Evolutionary conservation across 2,113 vertebrate species (phyloP).

Genomic region (Tragelaphus scriptus): DNA sequence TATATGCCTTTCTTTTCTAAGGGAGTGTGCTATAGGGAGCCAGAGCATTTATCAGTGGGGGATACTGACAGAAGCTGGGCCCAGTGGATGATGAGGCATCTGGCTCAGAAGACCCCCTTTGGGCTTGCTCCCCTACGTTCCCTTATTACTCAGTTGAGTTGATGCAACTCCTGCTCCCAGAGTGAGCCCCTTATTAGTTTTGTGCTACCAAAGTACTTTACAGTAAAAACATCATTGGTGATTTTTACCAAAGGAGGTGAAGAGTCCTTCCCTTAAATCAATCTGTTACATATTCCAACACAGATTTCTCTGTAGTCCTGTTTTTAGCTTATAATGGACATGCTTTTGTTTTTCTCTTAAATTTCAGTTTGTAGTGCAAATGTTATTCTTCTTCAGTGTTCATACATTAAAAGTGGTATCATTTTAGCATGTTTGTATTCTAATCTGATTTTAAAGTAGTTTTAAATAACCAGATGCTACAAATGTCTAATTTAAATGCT

Average conservation of each 20-base stretch:
- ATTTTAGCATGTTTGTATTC: background rate
- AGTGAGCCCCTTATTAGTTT: background rate
- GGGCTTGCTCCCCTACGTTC: background rate
- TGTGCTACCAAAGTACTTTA: background rate
- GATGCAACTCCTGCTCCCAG: background rate
- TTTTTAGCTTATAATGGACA: background rate
- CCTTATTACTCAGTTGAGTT: background rate
- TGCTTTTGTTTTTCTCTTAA: slow-evolving; percentile 42
- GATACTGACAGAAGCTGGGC: background rate
- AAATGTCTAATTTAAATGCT: background rate
- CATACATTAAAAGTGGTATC: slow-evolving; percentile 19
- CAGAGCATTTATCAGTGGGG: background rate
- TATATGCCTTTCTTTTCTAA: background rate
- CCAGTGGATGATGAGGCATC: background rate
- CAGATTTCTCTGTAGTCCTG: background rate
- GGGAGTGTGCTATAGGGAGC: background rate
- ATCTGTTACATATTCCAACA: background rate
- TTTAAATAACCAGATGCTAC: slow-evolving; percentile 33
- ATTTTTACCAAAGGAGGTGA: background rate
- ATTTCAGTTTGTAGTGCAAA: slow-evolving; percentile 39
- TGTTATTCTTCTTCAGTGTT: background rate
- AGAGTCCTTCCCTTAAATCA: background rate
- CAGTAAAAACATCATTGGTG: background rate
- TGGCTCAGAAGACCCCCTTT: background rate
- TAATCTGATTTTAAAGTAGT: slow-evolving; percentile 4